phyloP scores from a whole-genome alignment of 1,140 invertebrate genomes.

The Belonocnema kinseyi region DNA sequence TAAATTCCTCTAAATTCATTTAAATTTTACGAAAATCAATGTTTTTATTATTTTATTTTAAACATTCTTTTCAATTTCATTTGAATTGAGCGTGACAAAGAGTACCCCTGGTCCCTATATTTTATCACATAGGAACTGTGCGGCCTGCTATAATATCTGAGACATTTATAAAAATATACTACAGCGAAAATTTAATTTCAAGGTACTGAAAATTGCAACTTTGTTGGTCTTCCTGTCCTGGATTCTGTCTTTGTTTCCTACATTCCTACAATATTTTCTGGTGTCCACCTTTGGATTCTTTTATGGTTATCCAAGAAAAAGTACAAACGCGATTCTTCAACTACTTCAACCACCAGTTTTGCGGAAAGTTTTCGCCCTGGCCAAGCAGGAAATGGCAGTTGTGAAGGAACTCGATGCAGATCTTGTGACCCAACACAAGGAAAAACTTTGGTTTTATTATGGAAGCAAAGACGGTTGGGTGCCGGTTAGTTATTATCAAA shows the following conservation, averaged over 20 bases:
- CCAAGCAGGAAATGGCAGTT: constrained; percentile 79
- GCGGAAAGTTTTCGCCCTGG: constrained; percentile 78
- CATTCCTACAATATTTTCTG: constrained; percentile 72
- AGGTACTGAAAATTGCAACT: constrained; percentile 73
- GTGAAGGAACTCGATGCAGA: constrained; percentile 79
- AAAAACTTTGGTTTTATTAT: constrained; percentile 85
- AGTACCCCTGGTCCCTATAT: too few species aligned
- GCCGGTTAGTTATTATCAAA: constrained; percentile 80
- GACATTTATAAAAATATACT: constrained; percentile 22
- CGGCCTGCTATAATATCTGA: not conserved
- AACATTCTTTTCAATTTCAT: not conserved
- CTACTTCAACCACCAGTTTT: constrained; percentile 76
- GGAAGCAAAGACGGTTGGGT: constrained; percentile 86
- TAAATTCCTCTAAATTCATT: too few species aligned
- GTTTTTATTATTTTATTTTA: constrained; percentile 12
- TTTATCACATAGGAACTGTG: too few species aligned
- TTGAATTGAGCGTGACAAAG: too few species aligned
- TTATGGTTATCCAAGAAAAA: constrained; percentile 70
- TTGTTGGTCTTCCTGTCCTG: constrained; percentile 78
- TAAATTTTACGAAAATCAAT: too few species aligned
- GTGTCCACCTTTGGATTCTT: constrained; percentile 76
- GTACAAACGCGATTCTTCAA: constrained; percentile 71
- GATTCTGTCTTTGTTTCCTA: constrained; percentile 79
- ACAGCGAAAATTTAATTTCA: constrained; percentile 40
- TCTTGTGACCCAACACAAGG: constrained; percentile 74